Base-by-base conservation (phyloP, 2,113 vertebrate species). In the Perognathus longimembris region DNA sequence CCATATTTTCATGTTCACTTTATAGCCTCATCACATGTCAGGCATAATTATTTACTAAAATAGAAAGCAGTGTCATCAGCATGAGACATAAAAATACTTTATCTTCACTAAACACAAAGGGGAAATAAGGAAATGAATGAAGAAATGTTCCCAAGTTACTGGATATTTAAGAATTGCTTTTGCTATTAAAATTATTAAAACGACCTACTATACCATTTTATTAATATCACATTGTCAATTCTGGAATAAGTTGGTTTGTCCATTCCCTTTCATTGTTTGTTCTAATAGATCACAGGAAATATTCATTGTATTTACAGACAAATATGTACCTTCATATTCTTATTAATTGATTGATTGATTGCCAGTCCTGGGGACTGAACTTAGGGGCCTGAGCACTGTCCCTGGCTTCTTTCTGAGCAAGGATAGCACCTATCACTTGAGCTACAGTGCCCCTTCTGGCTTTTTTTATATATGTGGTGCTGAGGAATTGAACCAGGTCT, bases 1-100 rank as follows among this genome's bases (percentile, higher is more conserved):
- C 85, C 5, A 78, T 61, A 89, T 75, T 88, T 77, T 74, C 26
- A 82, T 75, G 21, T n/a, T 89, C 54, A 50, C 21, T 92, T 79
- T 88, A 92, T 20, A 79, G 17, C 82, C 30, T 1, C 30, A 42
- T 75, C 40, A 78, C 32, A 28, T 45, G 26, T 83, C 12, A 4
- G 67, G 18, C 5, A 89, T 9, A 74, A 70, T 75, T 82, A 59
- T 61, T 76, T 90, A 84, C 57, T 70, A 78, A 94, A 85, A 71
- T 64, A 61, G 0, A 92, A 83, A 28, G 78, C 5, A 36, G 36
- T 64, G 57, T 75, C 17, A 70, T 3, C 26, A 86, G 21, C 26
- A 38, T 57, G 75, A 89, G 30, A 32, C 82, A 80, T 61, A 88
- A 91, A 80, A 71, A 1, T 38, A 26, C 77, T 40, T 88, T 79